Conservation (phyloP, 2,888 invertebrate genomes). For the Cartodere bifasciata region DNA sequence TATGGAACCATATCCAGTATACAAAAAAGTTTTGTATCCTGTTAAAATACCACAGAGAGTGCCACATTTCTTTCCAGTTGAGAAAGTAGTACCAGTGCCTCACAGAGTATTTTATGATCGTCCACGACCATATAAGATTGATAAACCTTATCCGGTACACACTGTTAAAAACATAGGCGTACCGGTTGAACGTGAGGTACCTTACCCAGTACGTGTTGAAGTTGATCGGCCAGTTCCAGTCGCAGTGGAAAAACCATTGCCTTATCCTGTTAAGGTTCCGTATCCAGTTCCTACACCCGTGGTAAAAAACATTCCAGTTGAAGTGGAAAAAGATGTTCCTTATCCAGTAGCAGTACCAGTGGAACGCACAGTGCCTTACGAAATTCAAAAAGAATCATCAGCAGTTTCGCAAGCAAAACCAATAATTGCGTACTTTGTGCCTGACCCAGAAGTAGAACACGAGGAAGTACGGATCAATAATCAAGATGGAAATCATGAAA, state of each 20-base stretch:
- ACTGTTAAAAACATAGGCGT: constrained; percentile 41
- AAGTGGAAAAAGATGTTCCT: constrained; percentile 40
- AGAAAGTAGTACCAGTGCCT: constrained; percentile 45
- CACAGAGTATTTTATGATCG: constrained; percentile 37
- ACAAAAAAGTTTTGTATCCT: constrained; percentile 10
- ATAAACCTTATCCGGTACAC: constrained; percentile 44
- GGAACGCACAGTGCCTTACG: constrained; percentile 53
- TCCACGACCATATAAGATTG: constrained; percentile 39
- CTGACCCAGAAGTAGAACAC: not conserved
- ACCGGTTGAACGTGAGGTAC: constrained; percentile 55
- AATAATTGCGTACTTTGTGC: not conserved
- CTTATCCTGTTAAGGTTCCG: constrained; percentile 27
- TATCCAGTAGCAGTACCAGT: constrained; percentile 52
- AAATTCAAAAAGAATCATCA: constrained; percentile 58
- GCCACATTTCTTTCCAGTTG: constrained; percentile 51
- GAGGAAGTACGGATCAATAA: not conserved
- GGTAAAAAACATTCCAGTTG: constrained; percentile 45
- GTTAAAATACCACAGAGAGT: constrained; percentile 37
- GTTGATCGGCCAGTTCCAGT: constrained; percentile 57
- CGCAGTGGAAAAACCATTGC: constrained; percentile 53
- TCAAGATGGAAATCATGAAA: not conserved
- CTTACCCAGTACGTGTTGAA: constrained; percentile 53
- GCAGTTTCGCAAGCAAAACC: constrained; percentile 22
- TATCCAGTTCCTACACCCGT: constrained; percentile 49
- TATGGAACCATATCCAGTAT: constrained; percentile 11